These are phyloP conservation scores for Palythoa grandiflora DNA, from an alignment of 92 coral and sea anemone genomes.

Conservation along the genomic window DNA sequence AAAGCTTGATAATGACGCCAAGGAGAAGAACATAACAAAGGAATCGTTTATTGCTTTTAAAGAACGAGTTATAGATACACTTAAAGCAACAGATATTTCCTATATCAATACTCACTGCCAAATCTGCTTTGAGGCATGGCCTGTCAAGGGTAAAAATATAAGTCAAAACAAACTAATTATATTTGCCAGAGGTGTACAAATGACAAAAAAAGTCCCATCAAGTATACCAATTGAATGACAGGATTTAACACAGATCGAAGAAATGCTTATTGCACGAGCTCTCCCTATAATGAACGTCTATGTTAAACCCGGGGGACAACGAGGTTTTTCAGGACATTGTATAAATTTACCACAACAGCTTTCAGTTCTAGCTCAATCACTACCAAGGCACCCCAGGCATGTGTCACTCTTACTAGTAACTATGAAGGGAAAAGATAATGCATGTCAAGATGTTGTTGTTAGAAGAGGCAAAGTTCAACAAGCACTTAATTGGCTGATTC, in stretches of 20 bases:
- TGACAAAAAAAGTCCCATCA: conserved; percentile 51
- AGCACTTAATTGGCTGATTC: conserved; percentile 47
- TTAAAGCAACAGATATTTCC: too few relatives aligned
- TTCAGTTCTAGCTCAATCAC: conserved; percentile 29
- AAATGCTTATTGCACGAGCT: too few relatives aligned
- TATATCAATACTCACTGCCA: too few relatives aligned
- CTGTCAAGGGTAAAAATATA: conserved; percentile 35
- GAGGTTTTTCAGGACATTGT: conserved; percentile 54
- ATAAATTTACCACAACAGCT: conserved; percentile 59
- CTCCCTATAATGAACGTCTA: conserved; percentile 45
- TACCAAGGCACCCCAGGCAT: conserved; percentile 41
- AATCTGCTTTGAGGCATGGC: conserved; percentile 47
- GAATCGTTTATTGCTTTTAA: too few relatives aligned
- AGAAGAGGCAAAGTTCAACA: conserved; percentile 52
- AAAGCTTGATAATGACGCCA: too few relatives aligned
- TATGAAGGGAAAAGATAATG: conserved; percentile 64
- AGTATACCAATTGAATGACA: conserved; percentile 44
- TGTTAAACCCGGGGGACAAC: conserved; percentile 54
- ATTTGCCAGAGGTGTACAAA: conserved; percentile 47
- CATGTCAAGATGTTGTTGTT: conserved; percentile 47
- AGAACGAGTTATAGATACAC: too few relatives aligned
- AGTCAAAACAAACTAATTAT: conserved; percentile 15
- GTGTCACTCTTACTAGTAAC: conserved; percentile 50
- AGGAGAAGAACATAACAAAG: too few relatives aligned
- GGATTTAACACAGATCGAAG: conserved; percentile 48